Evolutionary conservation across 2,888 invertebrate genomes (phyloP), one percentile per base, ranked within the genome.

Genomic region (Spisula solida): DNA sequence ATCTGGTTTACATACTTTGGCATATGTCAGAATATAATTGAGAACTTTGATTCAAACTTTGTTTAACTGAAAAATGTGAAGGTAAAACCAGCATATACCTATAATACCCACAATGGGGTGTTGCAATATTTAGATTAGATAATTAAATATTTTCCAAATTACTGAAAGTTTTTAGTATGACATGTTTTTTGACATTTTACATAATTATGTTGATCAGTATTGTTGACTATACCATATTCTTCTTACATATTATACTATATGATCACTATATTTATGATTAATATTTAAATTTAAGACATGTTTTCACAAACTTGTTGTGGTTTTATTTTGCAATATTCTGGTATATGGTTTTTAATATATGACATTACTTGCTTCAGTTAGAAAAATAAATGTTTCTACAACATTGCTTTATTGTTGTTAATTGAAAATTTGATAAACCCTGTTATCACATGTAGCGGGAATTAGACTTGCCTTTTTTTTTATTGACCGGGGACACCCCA

Each of bases 361-460:
- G n/a, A 66, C 60, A 66, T 66, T n/a, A 66, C 60, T 66, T 66
- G 60, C 60, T 66, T 66, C 25, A n/a, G 60, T 66, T 66, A 25
- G n/a, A 25, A 25, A 66, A 66, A 66, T 66, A 66, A 66, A 66
- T 66, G 60, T 66, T 66, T 66, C 20, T 25, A 25, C 25, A 66
- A 10, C 60, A 66, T 66, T n/a, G n/a, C 60, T n/a, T 66, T 5
- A 25, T 51, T 51, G 51, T 51, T 51, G 51, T 51, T 51, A 16
- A 8, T 51, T 51, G n/a, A n/a, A n/a, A 47, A 47, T 47, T 12
- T 8, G 47, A 47, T n/a, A n/a, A n/a, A n/a, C n/a, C n/a, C n/a
- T n/a, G n/a, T n/a, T n/a, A n/a, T n/a, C n/a, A n/a, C n/a, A n/a
- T n/a, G n/a, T n/a, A n/a, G n/a, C n/a, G n/a, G n/a, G n/a, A n/a